Base-by-base conservation (phyloP, 2,797 vertebrate genomes). In the Typhlichthys eigenmanni region DNA sequence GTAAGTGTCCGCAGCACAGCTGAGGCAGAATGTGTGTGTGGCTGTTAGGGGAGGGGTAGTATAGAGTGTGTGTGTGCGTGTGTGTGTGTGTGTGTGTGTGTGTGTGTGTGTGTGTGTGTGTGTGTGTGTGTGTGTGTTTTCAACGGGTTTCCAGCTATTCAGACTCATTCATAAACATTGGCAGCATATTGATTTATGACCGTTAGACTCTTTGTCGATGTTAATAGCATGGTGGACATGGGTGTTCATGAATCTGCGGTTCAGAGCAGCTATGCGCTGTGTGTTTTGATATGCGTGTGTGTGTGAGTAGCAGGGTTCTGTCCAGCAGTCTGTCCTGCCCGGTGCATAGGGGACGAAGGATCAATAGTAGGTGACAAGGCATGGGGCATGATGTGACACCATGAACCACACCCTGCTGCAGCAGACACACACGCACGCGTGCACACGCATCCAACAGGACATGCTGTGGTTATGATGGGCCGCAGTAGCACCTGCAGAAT, bases 291-390 rank as follows among this genome's bases (percentile, higher is more conserved):
- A 14, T 10, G 1, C 1, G 1, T 38, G 10, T 43, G 38, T 10
- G 52, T 16, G 52, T 2, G 52, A 10, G 12, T 19, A 32, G 54
- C 24, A n/a, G 70, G 79, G 73, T 68, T 81, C 76, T 68, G 68
- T 83, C 83, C 71, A 66, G 77, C 78, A 55, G 81, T 74, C 79
- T 74, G 81, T 76, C 73, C 66, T 64, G 49, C 72, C 67, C 76
- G 34, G 74, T 75, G 87, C 85, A 82, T 75, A 79, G 56, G 75
- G 78, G 77, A 74, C 70, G 60, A 62, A 45, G 66, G 80, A 88
- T 88, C 83, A 87, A 88, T 86, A 69, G 82, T 75, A 87, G 82
- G 81, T 87, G 88, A 88, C 76, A 70, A 80, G 84, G 74, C 81
- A 87, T 85, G 84, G 83, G 80, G 76, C 79, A 76, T 83, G 66